Base-by-base conservation (phyloP, 2,113 vertebrate genomes). In the Casuarius casuarius region DNA sequence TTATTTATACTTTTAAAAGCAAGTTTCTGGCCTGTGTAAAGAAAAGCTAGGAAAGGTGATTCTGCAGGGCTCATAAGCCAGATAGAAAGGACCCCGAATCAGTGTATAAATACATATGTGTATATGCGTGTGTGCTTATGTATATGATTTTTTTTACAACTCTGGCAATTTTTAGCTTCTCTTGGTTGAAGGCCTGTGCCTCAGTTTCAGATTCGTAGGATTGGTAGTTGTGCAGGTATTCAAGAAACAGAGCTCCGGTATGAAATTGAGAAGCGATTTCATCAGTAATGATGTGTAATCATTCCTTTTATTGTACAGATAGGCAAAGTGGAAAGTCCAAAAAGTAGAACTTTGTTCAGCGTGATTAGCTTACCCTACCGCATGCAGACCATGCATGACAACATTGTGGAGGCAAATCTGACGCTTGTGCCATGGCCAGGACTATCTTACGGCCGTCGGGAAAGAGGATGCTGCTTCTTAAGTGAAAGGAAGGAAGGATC, bases 111-210 rank as follows among this genome's bases (percentile, higher is more conserved):
- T 19, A 10, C 56, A 17, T 59, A 19, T 20, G 11, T 31, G 17
- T 58, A 5, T 20, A 19, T 16, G 3, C 26, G 6, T 31, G 4
- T 77, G 42, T 51, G 28, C 2, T 0, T 62, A 33, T 21, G 6
- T 54, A 75, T 58, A 2, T n/a, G 42, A 18, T 44, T 38, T n/a
- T 71, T 51, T 58, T 68, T 25, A 73, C 35, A 68, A 15, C 7
- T 68, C 52, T 54, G 21, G 20, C 22, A 42, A 10, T 21, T 89
- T 71, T 89, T 49, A 44, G 35, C 33, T 79, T 75, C 31, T 75
- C 67, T 67, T 63, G 56, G 52, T 59, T 71, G 56, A 74, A 65
- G 33, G 3, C 4, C 0, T 49, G 17, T 87, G 54, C 44, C 28
- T 74, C 19, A 10, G 63, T 80, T 89, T 86, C 31, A 62, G 33